Base-by-base conservation (phyloP, 2,888 invertebrate species). In the Agrochola lota region DNA sequence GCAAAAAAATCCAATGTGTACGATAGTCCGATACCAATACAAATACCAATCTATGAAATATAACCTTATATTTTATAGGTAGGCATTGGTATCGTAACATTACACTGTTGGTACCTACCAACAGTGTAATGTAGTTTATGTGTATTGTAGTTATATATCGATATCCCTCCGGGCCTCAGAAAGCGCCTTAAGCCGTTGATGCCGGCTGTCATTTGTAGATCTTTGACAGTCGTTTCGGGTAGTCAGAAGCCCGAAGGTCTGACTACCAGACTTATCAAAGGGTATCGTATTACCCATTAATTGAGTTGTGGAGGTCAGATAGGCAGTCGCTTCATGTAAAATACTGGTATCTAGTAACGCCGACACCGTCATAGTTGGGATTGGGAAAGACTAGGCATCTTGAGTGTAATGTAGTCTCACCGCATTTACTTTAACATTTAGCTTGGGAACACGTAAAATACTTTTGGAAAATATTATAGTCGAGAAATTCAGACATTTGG, bases 401-500 rank as follows among this genome's bases (percentile, higher is more conserved):
- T 57, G n/a, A 12, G n/a, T 11, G 12, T 57, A 7, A n/a, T 43
- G 7, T 57, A 49, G 46, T n/a, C 20, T 20, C n/a, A 17, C 26
- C 1, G 8, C n/a, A 46, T 40, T 49, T 52, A 20, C 71, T 49
- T 30, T 52, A 23, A 20, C 20, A 43, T 80, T 71, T 66, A 23
- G 52, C 83, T 63, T 49, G 40, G 17, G 30, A 60, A 43, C 49
- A 83, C 35, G 52, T 60, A 78, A 59, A 62, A 68, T 52, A 63
- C 35, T 63, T 64, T 46, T 15, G 3, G 20, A 68, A 80, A 67
- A 20, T 11, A n/a, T 52, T 26, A 20, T 26, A 26, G 20, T 79
- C n/a, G 60, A 46, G 30, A 70, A 63, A 67, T 79, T 82, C 20
- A 62, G 30, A 72, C 30, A 46, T 60, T 35, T 17, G 5, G 57